Evolutionary conservation across 64 coral and sea anemone species (phyloP), one percentile per base, ranked within the genome.

Genomic region (Pocillopora verrucosa): DNA sequence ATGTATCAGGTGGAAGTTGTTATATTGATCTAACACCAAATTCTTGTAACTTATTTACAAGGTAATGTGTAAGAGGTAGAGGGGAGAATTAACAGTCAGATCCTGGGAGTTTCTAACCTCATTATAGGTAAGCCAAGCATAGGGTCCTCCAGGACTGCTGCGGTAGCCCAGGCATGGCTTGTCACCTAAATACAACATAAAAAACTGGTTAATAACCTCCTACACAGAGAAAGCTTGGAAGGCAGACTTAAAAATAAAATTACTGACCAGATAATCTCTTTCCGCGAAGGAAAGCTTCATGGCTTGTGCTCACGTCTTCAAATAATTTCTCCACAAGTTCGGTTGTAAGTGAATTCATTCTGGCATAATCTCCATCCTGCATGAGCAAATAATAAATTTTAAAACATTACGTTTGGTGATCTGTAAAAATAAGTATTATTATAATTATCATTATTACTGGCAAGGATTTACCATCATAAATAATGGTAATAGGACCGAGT

Each of bases 251-350:
- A 12, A 79, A 34, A 13, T 25, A 30, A 35, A 37, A 60, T 14
- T 4, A 63, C 63, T 72, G 36, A 98, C 96, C 96, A 86, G 96
- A 94, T 57, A 98, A 19, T 20, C 65, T 73, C 12, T 92, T 91
- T 73, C 97, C 97, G 59, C 91, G 90, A 45, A 99, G 86, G 20
- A 99, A 99, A 16, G 86, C 90, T 61, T 99, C 97, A 89, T 99
- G 94, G 25, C 85, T 78, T 34, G 97, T 99, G 57, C 83, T 80
- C 11, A 92, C 88, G 62, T 95, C 88, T n/a, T 99, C 97, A 86
- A 89, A 87, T 10, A 99, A 35, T 65, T 88, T 90, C 19, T 93
- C 97, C 72, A 95, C 86, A 74, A 99, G 82, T 22, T 95, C 79
- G 56, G 41, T 78, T 0, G 68, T 87, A 16, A 99, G 60, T 1